A percentile compares a stretch with the other conserved stretches of the same genome.
These are phyloP conservation scores for Brachyptera risi DNA, from an alignment of 2,888 invertebrate genomes.

Conservation along the genomic window DNA sequence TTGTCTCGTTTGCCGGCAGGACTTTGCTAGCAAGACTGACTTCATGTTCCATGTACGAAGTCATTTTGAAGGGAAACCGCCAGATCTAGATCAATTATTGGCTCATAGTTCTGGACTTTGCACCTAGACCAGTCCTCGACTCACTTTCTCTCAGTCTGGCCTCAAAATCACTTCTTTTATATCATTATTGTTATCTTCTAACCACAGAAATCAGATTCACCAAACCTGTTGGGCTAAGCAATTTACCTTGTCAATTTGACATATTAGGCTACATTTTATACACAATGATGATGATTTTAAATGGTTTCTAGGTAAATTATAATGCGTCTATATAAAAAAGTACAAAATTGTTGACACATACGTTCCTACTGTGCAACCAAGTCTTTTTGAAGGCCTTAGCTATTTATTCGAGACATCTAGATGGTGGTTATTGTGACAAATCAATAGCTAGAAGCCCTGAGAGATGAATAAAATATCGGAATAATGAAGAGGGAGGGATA, in stretches of 20 bases:
- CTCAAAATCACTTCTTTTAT: no score
- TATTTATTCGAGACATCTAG: no score
- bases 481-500: no score
- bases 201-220: no score
- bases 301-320: neutral
- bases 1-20: constrained; percentile 62
- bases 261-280: constrained; percentile 3
- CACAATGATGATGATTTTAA: neutral
- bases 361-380: constrained; percentile 8
- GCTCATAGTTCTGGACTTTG: constrained; percentile 54
- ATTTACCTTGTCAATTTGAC: no score
- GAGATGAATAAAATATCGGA: no score
- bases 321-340: neutral
- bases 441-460: no score
- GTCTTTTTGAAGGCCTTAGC: neutral
- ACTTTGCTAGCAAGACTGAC: constrained; percentile 62
- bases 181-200: no score
- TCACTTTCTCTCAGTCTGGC: neutral
- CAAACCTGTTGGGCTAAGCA: no score
- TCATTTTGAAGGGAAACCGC: constrained; percentile 51
- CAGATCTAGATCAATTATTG: constrained; percentile 37
- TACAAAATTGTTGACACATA: neutral
- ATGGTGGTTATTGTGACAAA: no score
- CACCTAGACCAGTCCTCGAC: constrained; percentile 45
- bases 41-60: constrained; percentile 66